Base-by-base conservation (phyloP, 2,113 vertebrate genomes). In the Odobenus rosmarus region DNA sequence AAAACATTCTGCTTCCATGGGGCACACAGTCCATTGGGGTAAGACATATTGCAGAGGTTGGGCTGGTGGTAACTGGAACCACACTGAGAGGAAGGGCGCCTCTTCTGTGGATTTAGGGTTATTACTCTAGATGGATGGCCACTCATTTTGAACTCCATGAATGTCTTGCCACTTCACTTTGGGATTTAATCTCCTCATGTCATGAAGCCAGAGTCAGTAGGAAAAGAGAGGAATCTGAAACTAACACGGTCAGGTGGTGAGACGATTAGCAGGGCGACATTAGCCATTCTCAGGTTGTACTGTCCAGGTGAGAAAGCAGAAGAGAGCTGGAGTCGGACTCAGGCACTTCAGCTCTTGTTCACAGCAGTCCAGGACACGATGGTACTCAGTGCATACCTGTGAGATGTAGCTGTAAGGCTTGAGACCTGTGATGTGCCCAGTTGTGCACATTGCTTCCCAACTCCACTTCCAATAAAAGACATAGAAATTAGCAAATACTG, bases 21-120 rank as follows among this genome's bases (percentile, higher is more conserved):
- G 39, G 2, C 13, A n/a, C 18, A 12, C 6, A 15, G 15, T n/a
- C 1, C 23, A 21, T 2, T 85, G 33, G 6, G 31, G 28, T 33
- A 53, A 91, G 57, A 9, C 2, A 59, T 26, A 14, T 33, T 53
- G 9, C 13, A n/a, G 46, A 77, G 16, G 18, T 1, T 23, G 33
- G 28, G 36, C 31, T 39, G 3, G 33, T 18, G 42, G 12, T 72
- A 23, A 39, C 13, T n/a, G 4, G 7, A 51, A 4, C 42, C 21
- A 18, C 0, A 74, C 33, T 7, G 4, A 16, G 13, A 28, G 23
- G 9, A 18, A 62, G 7, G 16, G 1, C 7, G 3, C 46, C 24
- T 51, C 51, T 33, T 71, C 42, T 33, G 28, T 88, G 9, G 7
- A 14, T 2, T 53, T 53, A 16, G 11, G 2, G 1, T 3, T 9